A percentile compares a stretch with the other conserved stretches of the same genome.
Evolutionary conservation across 2,113 vertebrate species (phyloP).

Genomic region (Mirounga angustirostris): DNA sequence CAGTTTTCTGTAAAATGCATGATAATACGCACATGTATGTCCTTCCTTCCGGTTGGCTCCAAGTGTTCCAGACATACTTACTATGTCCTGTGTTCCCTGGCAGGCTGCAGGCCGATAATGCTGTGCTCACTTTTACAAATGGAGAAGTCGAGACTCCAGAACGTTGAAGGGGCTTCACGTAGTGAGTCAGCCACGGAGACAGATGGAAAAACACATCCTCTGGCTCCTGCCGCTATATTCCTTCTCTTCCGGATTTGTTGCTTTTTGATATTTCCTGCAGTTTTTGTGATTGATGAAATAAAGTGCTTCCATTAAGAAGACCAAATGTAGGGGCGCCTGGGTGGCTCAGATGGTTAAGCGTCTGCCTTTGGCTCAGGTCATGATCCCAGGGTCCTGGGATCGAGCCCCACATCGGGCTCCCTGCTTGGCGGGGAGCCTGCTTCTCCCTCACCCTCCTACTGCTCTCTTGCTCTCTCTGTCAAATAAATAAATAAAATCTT

Average conservation of each 20-base stretch:
- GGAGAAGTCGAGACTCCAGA: not conserved
- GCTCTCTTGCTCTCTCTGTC: too few species aligned
- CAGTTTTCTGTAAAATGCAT: not conserved
- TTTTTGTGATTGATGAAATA: slow-evolving; percentile 10
- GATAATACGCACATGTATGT: not conserved
- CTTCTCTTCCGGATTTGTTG: slow-evolving; percentile 24
- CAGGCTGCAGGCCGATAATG: not conserved
- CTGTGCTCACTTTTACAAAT: slow-evolving; percentile 34
- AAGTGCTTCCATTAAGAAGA: slow-evolving; percentile 47
- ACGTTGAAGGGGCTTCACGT: slow-evolving; percentile 25
- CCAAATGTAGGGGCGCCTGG: not conserved
- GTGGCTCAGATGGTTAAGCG: too few species aligned
- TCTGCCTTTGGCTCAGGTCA: too few species aligned
- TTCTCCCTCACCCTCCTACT: too few species aligned
- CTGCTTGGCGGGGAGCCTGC: too few species aligned
- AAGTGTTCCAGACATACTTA: not conserved
- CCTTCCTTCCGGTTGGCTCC: not conserved
- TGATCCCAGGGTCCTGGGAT: too few species aligned
- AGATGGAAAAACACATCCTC: slow-evolving; percentile 20
- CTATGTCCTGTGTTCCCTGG: not conserved
- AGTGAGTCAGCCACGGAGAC: slow-evolving; percentile 38
- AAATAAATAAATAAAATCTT: too few species aligned
- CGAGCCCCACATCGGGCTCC: too few species aligned
- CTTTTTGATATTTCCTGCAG: not conserved
- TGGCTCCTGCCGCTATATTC: not conserved